Evolutionary conservation across 2,888 invertebrate species (phyloP), one percentile per base, ranked within the genome.

Genomic region (Malacosoma neustria): DNA sequence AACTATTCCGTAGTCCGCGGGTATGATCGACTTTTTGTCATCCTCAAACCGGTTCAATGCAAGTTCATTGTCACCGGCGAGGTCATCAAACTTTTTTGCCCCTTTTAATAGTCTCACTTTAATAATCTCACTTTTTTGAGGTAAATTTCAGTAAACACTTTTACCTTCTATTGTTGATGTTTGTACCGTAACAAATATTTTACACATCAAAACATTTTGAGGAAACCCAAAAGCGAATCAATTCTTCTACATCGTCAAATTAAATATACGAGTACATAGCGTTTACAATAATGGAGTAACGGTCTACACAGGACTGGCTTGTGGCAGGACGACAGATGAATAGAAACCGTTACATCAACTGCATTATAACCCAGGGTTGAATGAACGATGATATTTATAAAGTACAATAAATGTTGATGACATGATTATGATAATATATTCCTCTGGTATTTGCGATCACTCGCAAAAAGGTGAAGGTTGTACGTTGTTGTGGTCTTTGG

Each of bases 51-150:
- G 69, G 76, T 72, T 59, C 51, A 41, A 50, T 52, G 40, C 52
- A 67, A 68, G 80, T 71, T 80, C 77, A 69, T 61, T 69, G 75
- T 72, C 71, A 68, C 49, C 40, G 12, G 13, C 46, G 44, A 62
- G 73, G 69, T 72, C 69, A 55, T 51, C 54, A 69, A 72, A 66
- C 76, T 54, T 60, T 61, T 57, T 59, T 57, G 56, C 60, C 49
- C 55, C 47, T 46, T 41, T 46, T 51, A 41, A 51, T 48, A 29
- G 33, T 14, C n/a, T n/a, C n/a, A n/a, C n/a, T n/a, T n/a, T n/a
- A n/a, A n/a, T n/a, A n/a, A n/a, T n/a, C n/a, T n/a, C n/a, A n/a
- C n/a, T n/a, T n/a, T n/a, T n/a, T n/a, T n/a, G n/a, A n/a, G n/a
- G n/a, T n/a, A n/a, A n/a, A n/a, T n/a, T n/a, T n/a, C n/a, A n/a